Evolutionary conservation across 2,888 invertebrate species (phyloP).

Genomic region (Oligia fasciuncula): DNA sequence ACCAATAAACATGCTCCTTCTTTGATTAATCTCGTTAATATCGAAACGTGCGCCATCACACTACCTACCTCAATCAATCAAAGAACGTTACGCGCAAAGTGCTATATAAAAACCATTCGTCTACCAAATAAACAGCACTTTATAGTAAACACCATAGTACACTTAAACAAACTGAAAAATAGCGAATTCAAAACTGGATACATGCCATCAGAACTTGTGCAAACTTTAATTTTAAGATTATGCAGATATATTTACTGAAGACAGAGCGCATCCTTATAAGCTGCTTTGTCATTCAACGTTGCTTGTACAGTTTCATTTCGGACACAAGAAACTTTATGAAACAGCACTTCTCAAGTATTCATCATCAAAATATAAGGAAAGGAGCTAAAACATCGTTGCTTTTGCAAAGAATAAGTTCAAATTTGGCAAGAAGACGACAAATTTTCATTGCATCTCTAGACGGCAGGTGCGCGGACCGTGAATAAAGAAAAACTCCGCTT

Average conservation of each 20-base stretch:
- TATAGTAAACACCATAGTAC: conserved; percentile 43
- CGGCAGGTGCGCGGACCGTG: conserved; percentile 81
- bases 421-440: conserved; percentile 84
- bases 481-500: conserved; percentile 80
- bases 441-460: conserved; percentile 82
- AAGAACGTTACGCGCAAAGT: conserved; percentile 31
- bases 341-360: conserved; percentile 68
- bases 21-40: conserved; percentile 56
- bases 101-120: conserved; percentile 37
- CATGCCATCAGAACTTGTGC: conserved; percentile 62
- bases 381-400: conserved; percentile 72
- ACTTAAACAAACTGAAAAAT: conserved; percentile 54
- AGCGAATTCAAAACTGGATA: conserved; percentile 55
- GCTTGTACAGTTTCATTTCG: conserved; percentile 68
- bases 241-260: conserved; percentile 63
- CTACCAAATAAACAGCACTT: conserved; percentile 25
- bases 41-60: conserved; percentile 47
- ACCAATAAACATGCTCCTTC: conserved; percentile 37
- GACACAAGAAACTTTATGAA: conserved; percentile 70
- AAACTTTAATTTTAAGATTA: conserved; percentile 66
- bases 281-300: conserved; percentile 66
- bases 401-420: conserved; percentile 81
- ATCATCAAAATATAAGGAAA: conserved; percentile 73
- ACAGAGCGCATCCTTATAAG: conserved; percentile 59
- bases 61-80: conserved; percentile 42